A percentile compares a stretch with the other conserved stretches of the same genome.
Evolutionary conservation across 1,140 invertebrate genomes (phyloP).

Genomic region (Achatina immaculata): DNA sequence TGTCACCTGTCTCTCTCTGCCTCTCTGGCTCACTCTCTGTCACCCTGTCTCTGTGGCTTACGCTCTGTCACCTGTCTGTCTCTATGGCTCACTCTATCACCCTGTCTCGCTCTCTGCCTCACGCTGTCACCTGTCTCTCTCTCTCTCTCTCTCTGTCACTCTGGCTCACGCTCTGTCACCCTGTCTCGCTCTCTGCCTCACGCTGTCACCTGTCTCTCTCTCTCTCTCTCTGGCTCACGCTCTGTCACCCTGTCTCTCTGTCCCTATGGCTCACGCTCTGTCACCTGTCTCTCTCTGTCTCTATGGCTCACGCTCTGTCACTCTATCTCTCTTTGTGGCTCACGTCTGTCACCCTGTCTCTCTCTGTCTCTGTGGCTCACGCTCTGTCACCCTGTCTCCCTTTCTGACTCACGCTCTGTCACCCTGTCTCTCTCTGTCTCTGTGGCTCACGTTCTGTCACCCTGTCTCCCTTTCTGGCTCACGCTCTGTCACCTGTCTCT

Average conservation of each 20-base stretch:
- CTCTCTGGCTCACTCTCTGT: constrained; percentile 4
- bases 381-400: background rate
- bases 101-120: constrained; percentile 24
- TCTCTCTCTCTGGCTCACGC: too few relatives aligned
- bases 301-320: too few relatives aligned
- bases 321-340: background rate
- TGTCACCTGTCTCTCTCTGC: background rate
- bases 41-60: background rate
- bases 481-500: too few relatives aligned
- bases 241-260: too few relatives aligned
- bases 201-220: too few relatives aligned
- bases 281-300: too few relatives aligned
- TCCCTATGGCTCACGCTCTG: too few relatives aligned
- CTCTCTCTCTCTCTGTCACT: constrained; percentile 27
- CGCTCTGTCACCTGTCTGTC: constrained; percentile 9
- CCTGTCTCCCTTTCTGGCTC: too few relatives aligned
- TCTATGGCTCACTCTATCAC: constrained; percentile 7
- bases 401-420: too few relatives aligned
- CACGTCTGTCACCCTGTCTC: background rate
- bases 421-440: too few relatives aligned
- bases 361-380: constrained; percentile 17
- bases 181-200: constrained; percentile 24
- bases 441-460: too few relatives aligned
- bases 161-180: constrained; percentile 2
- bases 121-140: too few relatives aligned